Evolutionary conservation across 2,888 invertebrate genomes (phyloP), one percentile per base, ranked within the genome.

Genomic region (Mongoloraphidia duomilia): DNA sequence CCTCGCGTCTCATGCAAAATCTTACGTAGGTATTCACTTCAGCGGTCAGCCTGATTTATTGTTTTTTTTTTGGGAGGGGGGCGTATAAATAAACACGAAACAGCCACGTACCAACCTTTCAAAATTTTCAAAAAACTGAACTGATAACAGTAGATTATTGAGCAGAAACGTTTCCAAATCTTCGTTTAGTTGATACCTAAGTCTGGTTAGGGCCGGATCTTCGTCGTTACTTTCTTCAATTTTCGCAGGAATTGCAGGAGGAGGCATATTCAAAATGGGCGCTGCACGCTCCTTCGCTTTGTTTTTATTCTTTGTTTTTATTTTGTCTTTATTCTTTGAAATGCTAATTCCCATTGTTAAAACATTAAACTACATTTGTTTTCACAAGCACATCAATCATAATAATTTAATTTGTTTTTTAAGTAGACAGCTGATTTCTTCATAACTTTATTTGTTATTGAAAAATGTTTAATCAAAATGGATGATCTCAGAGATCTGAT

Each of bases 121-220:
- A 60, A 77, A 87, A 63, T 88, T 82, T 55, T 80, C 78, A 59
- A 85, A 86, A 67, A 89, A 87, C 66, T 87, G 84, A 17, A 84
- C 72, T 11, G 80, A 78, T 63, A 87, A 72, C 48, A 86, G 70
- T 49, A 86, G 74, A 62, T 88, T 84, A 62, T 89, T 87, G 10
- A 88, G 65, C 9, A 88, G 67, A 63, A 89, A 89, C 4, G 75
- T 71, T 58, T 84, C 77, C 8, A 82, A 73, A 56, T 81, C 76
- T 8, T 71, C 70, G 41, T 71, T 66, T 12, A 83, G 70, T 59
- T 80, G 75, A 57, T 73, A 69, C 55, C 74, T 68, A 71, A 86
- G 69, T 41, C 69, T 68, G 42, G 70, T 63, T 49, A 80, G 65
- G 45, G 77, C 70, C 52, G 72, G 71, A 47, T 76, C 72, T 54